These are phyloP conservation scores for Cairina moschata DNA, from an alignment of 2,113 vertebrate genomes.

Conservation along the genomic window DNA sequence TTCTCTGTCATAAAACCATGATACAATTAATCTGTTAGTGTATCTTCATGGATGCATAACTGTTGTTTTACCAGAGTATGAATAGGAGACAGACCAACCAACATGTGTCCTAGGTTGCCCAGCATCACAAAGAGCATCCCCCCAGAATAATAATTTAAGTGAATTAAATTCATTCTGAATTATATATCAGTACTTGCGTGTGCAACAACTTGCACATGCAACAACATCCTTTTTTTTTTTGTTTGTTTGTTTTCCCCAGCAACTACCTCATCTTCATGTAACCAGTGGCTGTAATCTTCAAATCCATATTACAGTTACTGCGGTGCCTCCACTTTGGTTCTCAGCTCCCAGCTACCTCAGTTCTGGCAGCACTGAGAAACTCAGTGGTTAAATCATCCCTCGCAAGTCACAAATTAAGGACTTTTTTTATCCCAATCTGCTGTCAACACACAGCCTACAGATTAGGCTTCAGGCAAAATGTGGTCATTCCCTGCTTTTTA, in stretches of 20 bases:
- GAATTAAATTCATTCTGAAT: not conserved
- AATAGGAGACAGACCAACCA: not conserved
- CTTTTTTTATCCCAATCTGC: not conserved
- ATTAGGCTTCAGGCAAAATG: not conserved
- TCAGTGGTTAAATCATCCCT: not conserved
- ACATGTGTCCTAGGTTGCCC: rapidly evolving
- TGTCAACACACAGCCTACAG: not conserved
- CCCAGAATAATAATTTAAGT: not conserved
- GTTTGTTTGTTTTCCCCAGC: not conserved
- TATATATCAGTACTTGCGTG: not conserved
- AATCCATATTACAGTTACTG: not conserved
- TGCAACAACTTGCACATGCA: not conserved
- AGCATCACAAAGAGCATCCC: not conserved
- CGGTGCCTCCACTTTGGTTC: not conserved
- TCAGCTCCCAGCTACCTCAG: not conserved
- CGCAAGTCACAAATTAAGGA: not conserved
- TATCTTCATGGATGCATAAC: not conserved
- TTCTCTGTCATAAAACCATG: not conserved
- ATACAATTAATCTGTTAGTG: not conserved
- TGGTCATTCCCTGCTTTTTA: not conserved
- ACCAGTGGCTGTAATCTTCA: not conserved
- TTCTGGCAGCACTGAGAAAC: not conserved
- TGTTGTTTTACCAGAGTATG: not conserved
- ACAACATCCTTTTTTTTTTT: not conserved
- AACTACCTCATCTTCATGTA: not conserved